Evolutionary conservation across 2,113 vertebrate genomes (phyloP), one percentile per base, ranked within the genome.

Genomic region (Lagopus muta): DNA sequence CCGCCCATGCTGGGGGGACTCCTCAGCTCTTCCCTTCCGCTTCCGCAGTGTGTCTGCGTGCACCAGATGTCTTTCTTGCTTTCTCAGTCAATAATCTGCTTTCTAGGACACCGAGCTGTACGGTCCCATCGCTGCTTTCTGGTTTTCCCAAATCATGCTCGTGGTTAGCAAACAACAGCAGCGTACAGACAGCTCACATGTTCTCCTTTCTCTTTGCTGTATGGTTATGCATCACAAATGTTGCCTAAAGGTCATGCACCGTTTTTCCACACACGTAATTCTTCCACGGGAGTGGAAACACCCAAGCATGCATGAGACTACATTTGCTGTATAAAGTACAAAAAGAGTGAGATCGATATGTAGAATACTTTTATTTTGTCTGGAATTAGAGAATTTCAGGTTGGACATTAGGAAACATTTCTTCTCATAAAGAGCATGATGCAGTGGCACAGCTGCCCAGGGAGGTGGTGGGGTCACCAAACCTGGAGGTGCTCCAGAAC

Each of bases 221-320:
- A 1, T 1, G 25, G 36, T 3, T 10, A 1, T 7, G 17, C 30
- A 11, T 28, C 40, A 24, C 34, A 3, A 0, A 38, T 30, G 19
- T 30, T 48, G 28, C 32, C 2, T 4, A 19, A 47, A 81, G 58
- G 34, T 12, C 64, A 5, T 0, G 7, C 1, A 12, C 38, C 28
- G 0, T 50, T 43, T 38, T 78, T 40, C 84, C 66, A 30, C 25
- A 1, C 8, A 24, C 60, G 7, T 16, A 27, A 1, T 62, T 48
- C 30, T 62, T 32, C 73, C 89, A 7, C 34, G 3, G 72, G 25
- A 58, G 47, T 28, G n/a, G 47, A 72, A 52, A 19, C 38, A 42
- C 11, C 0, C 3, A 1, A 8, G 21, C n/a, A 0, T 5, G 24
- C 47, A 13, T 30, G 57, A 19, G 36, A 21, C 18, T 15, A 2